Evolutionary conservation across 2,113 vertebrate species (phyloP).

Genomic region (Canis aureus): DNA sequence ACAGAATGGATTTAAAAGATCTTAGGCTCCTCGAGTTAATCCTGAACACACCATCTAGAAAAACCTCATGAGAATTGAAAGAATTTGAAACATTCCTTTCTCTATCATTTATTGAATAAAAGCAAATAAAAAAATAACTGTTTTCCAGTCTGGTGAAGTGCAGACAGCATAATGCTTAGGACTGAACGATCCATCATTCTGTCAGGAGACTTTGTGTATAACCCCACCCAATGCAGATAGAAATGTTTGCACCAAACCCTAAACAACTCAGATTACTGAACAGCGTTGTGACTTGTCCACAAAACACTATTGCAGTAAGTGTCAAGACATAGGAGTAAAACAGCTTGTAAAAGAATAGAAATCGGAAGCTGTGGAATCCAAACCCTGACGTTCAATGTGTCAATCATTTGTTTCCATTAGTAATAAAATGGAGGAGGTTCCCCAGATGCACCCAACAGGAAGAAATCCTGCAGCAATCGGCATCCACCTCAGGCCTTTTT

Average conservation of each 20-base stretch:
- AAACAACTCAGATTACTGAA: slow-evolving; percentile 30
- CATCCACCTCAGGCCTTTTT: not conserved
- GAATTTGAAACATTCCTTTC: not conserved
- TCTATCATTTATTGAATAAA: not conserved
- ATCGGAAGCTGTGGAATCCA: not conserved
- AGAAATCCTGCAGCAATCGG: not conserved
- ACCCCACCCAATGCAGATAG: not conserved
- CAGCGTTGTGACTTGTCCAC: not conserved
- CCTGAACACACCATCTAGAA: not conserved
- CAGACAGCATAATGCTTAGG: not conserved
- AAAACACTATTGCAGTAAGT: slow-evolving; percentile 9
- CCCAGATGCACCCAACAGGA: not conserved
- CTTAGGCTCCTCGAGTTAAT: not conserved
- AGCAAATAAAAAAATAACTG: slow-evolving; percentile 20
- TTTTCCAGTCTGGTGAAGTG: not conserved
- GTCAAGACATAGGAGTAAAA: slow-evolving; percentile 27
- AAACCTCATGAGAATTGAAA: slow-evolving; percentile 1
- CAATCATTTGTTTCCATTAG: slow-evolving; percentile 56
- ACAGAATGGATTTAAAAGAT: not conserved
- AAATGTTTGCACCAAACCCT: slow-evolving; percentile 8
- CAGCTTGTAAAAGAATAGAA: slow-evolving; percentile 33
- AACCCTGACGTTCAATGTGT: not conserved
- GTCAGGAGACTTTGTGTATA: not conserved
- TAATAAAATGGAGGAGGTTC: not conserved
- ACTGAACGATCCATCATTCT: slow-evolving; percentile 2